Conservation (phyloP, 1,140 invertebrate species). For the Galleria mellonella region DNA sequence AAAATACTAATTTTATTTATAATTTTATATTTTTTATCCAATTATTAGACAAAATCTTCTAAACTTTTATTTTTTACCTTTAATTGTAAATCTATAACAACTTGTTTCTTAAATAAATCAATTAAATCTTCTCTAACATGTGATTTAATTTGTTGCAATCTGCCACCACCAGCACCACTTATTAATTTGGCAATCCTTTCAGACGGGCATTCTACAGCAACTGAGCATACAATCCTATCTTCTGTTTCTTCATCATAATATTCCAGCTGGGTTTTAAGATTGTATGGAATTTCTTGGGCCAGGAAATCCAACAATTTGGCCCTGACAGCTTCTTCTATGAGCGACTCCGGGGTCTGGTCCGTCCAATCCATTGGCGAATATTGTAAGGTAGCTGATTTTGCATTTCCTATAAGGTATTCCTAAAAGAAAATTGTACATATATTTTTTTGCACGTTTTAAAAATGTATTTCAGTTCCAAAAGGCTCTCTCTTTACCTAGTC, state of each 20-base stretch:
- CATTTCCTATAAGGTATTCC: slow-evolving; percentile 81
- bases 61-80: slow-evolving; percentile 30
- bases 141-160: slow-evolving; percentile 79
- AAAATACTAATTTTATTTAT: no score
- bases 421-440: slow-evolving; percentile 41
- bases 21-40: no score
- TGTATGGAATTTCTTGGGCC: slow-evolving; percentile 89
- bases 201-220: slow-evolving; percentile 78
- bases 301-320: slow-evolving; percentile 88
- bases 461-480: no score
- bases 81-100: slow-evolving; percentile 43
- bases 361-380: slow-evolving; percentile 80
- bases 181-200: slow-evolving; percentile 77
- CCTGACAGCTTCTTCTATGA: slow-evolving; percentile 83
- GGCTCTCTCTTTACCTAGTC: no score
- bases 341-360: slow-evolving; percentile 79
- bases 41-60: no score
- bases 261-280: slow-evolving; percentile 79
- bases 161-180: slow-evolving; percentile 79
- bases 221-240: slow-evolving; percentile 77
- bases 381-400: slow-evolving; percentile 79
- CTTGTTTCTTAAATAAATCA: slow-evolving; percentile 51
- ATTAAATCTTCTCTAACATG: slow-evolving; percentile 63
- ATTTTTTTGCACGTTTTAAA: neutral
- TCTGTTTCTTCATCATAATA: slow-evolving; percentile 78